These are phyloP conservation scores for Siniperca undulata DNA, from an alignment of 2,797 vertebrate genomes.

Conservation along the genomic window DNA sequence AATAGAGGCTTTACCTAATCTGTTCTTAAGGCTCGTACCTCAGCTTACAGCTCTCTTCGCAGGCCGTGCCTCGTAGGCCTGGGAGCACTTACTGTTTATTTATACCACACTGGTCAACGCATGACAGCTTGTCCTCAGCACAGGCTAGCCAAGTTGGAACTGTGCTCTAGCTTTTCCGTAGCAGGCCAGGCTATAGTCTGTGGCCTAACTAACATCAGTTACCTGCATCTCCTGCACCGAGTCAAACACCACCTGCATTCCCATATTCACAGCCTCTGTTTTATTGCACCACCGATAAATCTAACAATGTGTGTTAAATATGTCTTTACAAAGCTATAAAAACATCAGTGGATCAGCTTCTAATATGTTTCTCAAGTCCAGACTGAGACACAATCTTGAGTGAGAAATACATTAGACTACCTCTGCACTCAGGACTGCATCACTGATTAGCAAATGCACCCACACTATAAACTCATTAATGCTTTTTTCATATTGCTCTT, in stretches of 20 bases:
- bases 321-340: background rate
- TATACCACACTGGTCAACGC: constrained; percentile 77
- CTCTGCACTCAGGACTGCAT: constrained; percentile 28
- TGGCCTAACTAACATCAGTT: constrained; percentile 20
- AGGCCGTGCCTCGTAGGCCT: constrained; percentile 71
- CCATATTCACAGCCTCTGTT: background rate
- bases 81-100: constrained; percentile 86
- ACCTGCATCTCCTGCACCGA: background rate
- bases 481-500: constrained; percentile 43
- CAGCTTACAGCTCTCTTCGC: constrained; percentile 80
- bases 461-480: constrained; percentile 56
- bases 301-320: background rate
- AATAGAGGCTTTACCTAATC: constrained; percentile 90
- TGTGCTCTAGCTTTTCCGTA: constrained; percentile 19
- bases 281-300: constrained; percentile 2
- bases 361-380: constrained; percentile 12
- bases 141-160: constrained; percentile 36
- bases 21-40: constrained; percentile 84
- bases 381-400: constrained; percentile 1
- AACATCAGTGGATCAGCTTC: background rate
- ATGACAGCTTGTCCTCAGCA: constrained; percentile 74
- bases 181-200: constrained; percentile 21
- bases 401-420: constrained; percentile 21
- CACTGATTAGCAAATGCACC: constrained; percentile 60
- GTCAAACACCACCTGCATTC: constrained; percentile 2